Evolutionary conservation across 2,888 invertebrate genomes (phyloP).

Genomic region (Tetrapedia diversipes): DNA sequence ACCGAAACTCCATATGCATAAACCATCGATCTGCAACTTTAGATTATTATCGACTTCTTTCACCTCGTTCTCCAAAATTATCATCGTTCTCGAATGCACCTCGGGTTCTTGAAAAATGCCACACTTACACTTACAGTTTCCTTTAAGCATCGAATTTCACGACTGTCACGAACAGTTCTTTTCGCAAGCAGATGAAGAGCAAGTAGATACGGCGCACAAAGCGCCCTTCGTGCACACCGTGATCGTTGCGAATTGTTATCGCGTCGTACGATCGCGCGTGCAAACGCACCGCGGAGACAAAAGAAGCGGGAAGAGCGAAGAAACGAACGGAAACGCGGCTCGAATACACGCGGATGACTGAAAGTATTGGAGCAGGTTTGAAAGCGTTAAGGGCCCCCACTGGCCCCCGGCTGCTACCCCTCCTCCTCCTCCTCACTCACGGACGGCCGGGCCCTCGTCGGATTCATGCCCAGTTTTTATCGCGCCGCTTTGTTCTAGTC

Average conservation of each 20-base stretch:
- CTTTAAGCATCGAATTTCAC: neutral
- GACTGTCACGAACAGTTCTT: neutral
- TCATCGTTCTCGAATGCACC: neutral
- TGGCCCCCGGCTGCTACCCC: constrained; percentile 55
- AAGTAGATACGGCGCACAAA: no score
- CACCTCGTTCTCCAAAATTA: neutral
- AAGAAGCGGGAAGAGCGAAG: constrained; percentile 45
- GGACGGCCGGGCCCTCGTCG: constrained; percentile 60
- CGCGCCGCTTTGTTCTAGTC: constrained; percentile 80
- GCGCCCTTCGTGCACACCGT: no score
- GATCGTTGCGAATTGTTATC: constrained; percentile 22
- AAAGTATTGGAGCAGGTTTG: constrained; percentile 73
- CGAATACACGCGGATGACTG: constrained; percentile 75
- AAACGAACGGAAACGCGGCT: constrained; percentile 62
- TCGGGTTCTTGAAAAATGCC: neutral
- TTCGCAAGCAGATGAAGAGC: neutral
- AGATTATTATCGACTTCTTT: neutral
- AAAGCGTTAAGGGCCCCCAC: constrained; percentile 68
- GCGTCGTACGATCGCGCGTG: constrained; percentile 13
- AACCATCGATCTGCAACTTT: neutral
- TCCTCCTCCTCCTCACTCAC: constrained; percentile 54
- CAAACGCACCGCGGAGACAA: constrained; percentile 22
- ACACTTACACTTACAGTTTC: neutral
- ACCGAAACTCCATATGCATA: no score
- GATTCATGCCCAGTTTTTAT: constrained; percentile 80